These are phyloP conservation scores for Andrena marginata DNA, from an alignment of 2,888 invertebrate species.

Conservation along the genomic window DNA sequence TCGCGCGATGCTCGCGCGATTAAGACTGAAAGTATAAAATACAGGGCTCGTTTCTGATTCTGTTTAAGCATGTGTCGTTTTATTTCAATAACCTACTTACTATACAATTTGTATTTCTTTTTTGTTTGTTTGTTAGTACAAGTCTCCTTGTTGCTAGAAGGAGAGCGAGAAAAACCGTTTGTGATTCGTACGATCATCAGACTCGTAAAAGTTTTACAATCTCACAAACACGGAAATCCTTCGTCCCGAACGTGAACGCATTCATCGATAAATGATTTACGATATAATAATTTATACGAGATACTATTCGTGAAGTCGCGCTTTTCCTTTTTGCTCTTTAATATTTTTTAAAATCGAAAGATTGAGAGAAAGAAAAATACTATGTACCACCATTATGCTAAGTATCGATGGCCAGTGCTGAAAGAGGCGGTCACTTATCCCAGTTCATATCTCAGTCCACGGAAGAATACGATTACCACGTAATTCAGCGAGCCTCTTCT, in stretches of 20 bases:
- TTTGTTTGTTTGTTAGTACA: slow-evolving; percentile 73
- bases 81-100: slow-evolving; percentile 82
- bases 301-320: slow-evolving; percentile 63
- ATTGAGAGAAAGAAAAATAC: slow-evolving; percentile 69
- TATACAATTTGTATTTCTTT: slow-evolving; percentile 79
- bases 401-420: slow-evolving; percentile 68
- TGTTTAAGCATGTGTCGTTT: slow-evolving; percentile 79
- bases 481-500: slow-evolving; percentile 50
- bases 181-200: slow-evolving; percentile 46
- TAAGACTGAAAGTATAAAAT: slow-evolving; percentile 75
- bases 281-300: slow-evolving; percentile 72
- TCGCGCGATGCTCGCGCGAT: slow-evolving; percentile 55
- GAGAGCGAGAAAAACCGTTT: slow-evolving; percentile 51
- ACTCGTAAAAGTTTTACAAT: slow-evolving; percentile 67
- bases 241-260: slow-evolving; percentile 67
- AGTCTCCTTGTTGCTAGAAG: slow-evolving; percentile 67
- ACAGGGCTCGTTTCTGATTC: slow-evolving; percentile 74
- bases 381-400: slow-evolving; percentile 70
- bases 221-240: slow-evolving; percentile 60
- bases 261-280: slow-evolving; percentile 64
- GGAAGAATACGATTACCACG: slow-evolving; percentile 41
- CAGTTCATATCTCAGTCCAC: slow-evolving; percentile 54
- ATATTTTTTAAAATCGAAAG: slow-evolving; percentile 49
- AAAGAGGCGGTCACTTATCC: slow-evolving; percentile 71
- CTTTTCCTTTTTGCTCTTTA: slow-evolving; percentile 8